Conservation (phyloP, 2,888 invertebrate genomes). For the Acanthosoma haemorrhoidale region DNA sequence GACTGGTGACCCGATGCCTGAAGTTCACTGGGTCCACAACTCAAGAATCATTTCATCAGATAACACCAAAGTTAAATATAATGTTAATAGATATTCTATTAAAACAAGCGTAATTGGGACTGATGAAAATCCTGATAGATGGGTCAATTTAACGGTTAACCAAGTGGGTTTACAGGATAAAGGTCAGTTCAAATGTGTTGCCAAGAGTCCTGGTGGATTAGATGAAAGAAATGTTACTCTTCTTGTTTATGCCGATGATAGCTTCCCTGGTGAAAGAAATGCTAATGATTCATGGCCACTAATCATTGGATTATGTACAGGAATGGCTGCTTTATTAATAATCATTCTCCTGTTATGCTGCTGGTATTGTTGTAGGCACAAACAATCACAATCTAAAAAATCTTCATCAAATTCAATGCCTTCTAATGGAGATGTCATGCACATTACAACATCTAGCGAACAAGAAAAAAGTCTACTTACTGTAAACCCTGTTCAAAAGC, state of each 20-base stretch:
- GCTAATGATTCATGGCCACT: slow-evolving; percentile 48
- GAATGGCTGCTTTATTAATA: slow-evolving; percentile 50
- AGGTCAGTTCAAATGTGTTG: slow-evolving; percentile 72
- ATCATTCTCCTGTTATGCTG: slow-evolving; percentile 52
- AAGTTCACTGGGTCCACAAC: slow-evolving; percentile 68
- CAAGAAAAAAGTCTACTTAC: slow-evolving; percentile 80
- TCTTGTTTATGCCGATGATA: slow-evolving; percentile 42
- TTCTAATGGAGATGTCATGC: slow-evolving; percentile 62
- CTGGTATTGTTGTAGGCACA: slow-evolving; percentile 51
- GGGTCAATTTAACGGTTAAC: slow-evolving; percentile 65
- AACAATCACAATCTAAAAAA: slow-evolving; percentile 47
- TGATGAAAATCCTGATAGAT: slow-evolving; percentile 43
- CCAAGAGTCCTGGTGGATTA: slow-evolving; percentile 74
- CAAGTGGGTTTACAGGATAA: slow-evolving; percentile 59
- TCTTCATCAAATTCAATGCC: slow-evolving; percentile 52
- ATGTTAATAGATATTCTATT: slow-evolving; percentile 39
- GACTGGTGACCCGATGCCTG: slow-evolving; percentile 68
- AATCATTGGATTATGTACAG: slow-evolving; percentile 50
- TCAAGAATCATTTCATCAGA: slow-evolving; percentile 53
- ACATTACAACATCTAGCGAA: slow-evolving; percentile 58
- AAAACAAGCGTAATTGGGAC: slow-evolving; percentile 14
- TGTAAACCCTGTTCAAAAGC: slow-evolving; percentile 78
- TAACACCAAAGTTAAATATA: slow-evolving; percentile 43
- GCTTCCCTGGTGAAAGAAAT: slow-evolving; percentile 40
- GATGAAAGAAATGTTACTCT: slow-evolving; percentile 70